Conservation (phyloP, 1,140 invertebrate genomes). For the Heliconius melpomene region DNA sequence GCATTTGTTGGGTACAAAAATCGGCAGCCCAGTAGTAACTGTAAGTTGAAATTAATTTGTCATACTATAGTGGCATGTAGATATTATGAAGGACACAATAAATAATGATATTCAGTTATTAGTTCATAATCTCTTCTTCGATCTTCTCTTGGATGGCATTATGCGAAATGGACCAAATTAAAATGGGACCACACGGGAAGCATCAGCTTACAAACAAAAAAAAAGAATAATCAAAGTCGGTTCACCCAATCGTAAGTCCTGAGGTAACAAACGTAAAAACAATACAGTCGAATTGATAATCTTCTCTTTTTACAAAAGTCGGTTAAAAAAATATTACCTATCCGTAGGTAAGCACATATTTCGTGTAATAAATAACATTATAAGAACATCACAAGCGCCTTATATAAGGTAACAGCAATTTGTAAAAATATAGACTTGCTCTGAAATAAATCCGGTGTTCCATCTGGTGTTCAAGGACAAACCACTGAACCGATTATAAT, state of each 20-base stretch:
- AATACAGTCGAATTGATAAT: too few species aligned
- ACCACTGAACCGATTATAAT: conserved; percentile 2
- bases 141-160: too few species aligned
- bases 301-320: too few species aligned
- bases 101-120: too few species aligned
- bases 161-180: too few species aligned
- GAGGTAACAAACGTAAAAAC: too few species aligned
- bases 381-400: conserved; percentile 5
- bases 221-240: too few species aligned
- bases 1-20: neutral
- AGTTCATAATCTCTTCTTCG: too few species aligned
- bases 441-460: neutral
- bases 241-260: too few species aligned
- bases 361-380: neutral
- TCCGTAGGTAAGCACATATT: neutral
- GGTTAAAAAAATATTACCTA: neutral
- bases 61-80: neutral
- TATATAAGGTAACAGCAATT: conserved; percentile 14
- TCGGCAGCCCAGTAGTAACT: neutral
- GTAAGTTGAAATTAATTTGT: neutral
- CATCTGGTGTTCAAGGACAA: neutral
- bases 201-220: too few species aligned
- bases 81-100: too few species aligned
- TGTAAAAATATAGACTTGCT: conserved; percentile 10
- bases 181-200: too few species aligned